phyloP scores from a whole-genome alignment of 2,888 invertebrate species.

The Drosophila buzzatii region DNA sequence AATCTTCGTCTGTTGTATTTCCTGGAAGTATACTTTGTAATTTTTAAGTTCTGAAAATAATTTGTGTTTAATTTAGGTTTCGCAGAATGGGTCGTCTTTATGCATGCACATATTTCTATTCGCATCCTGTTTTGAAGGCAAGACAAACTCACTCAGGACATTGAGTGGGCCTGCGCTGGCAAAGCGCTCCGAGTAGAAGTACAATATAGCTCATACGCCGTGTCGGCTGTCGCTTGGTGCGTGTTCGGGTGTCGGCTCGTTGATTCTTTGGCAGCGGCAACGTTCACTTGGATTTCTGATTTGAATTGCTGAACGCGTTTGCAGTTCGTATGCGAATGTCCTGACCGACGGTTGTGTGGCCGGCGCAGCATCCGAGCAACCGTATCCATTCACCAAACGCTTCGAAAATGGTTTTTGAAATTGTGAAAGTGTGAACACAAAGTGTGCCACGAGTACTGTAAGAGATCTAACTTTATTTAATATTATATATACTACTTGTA shows the following conservation, averaged over 20 bases:
- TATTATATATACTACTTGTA: neutral
- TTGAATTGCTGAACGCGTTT: constrained; percentile 53
- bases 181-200: constrained; percentile 32
- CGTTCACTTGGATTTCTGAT: constrained; percentile 51
- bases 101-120: neutral
- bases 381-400: neutral
- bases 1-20: neutral
- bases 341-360: constrained; percentile 68
- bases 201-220: constrained; percentile 45
- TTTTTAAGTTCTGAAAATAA: neutral
- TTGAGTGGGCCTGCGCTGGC: constrained; percentile 27
- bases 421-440: constrained; percentile 17
- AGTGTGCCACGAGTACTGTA: neutral
- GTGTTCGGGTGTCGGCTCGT: constrained; percentile 46
- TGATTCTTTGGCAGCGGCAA: constrained; percentile 43
- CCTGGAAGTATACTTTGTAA: neutral
- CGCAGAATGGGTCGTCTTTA: neutral
- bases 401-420: constrained; percentile 46
- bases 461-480: neutral
- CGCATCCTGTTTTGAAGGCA: neutral
- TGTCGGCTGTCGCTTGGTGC: constrained; percentile 17
- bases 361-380: constrained; percentile 36
- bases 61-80: neutral
- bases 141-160: constrained; percentile 26
- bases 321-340: constrained; percentile 74